These are phyloP conservation scores for Xerus rutilus DNA, from an alignment of 2,797 vertebrate genomes.

Conservation along the genomic window DNA sequence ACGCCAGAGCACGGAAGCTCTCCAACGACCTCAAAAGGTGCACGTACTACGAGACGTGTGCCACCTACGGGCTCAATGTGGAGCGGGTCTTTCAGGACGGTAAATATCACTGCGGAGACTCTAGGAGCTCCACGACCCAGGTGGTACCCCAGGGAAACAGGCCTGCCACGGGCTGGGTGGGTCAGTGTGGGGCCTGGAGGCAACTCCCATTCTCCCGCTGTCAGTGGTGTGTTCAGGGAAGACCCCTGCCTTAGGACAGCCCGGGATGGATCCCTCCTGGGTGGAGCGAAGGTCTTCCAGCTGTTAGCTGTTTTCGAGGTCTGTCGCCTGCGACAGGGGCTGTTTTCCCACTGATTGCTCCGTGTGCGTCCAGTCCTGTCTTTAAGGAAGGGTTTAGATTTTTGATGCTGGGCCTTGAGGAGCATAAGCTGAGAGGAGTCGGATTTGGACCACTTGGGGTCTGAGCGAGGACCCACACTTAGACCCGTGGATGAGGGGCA, in stretches of 20 bases:
- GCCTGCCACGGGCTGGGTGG: too few relatives aligned
- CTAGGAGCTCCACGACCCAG: rapidly evolving
- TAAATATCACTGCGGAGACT: constrained; percentile 71
- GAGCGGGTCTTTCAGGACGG: constrained; percentile 98
- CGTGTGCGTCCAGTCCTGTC: rapidly evolving
- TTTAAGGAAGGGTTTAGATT: neutral
- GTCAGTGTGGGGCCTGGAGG: rapidly evolving
- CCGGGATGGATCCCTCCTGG: rapidly evolving
- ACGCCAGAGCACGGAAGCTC: constrained; percentile 94
- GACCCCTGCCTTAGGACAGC: rapidly evolving
- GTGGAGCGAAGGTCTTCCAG: rapidly evolving
- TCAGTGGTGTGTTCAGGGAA: rapidly evolving
- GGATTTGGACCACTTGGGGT: rapidly evolving
- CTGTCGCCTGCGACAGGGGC: rapidly evolving
- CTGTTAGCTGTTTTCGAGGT: rapidly evolving
- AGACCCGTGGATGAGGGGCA: neutral
- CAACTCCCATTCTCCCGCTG: rapidly evolving
- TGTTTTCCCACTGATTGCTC: rapidly evolving
- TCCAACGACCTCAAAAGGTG: constrained; percentile 98
- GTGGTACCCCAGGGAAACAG: rapidly evolving
- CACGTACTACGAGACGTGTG: constrained; percentile 98
- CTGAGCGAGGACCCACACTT: rapidly evolving
- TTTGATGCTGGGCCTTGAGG: neutral
- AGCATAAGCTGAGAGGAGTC: neutral
- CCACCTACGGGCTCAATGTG: constrained; percentile 98